These are phyloP conservation scores for Lepidotrigona ventralis DNA, from an alignment of 1,140 invertebrate species.

Conservation along the genomic window DNA sequence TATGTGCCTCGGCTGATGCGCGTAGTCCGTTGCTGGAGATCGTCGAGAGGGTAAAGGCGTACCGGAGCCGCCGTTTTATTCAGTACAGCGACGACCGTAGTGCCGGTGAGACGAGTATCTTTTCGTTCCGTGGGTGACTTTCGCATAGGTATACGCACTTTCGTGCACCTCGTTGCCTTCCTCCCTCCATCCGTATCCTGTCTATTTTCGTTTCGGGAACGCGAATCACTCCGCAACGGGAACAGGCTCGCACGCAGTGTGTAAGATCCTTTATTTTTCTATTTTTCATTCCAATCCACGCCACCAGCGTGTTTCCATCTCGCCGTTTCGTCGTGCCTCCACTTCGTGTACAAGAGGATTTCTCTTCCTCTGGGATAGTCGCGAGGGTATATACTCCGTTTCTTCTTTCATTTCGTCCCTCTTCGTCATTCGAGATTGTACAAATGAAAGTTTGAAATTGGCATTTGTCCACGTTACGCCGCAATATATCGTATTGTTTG, in stretches of 20 bases:
- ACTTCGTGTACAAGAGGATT: too few relatives aligned
- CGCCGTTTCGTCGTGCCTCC: too few relatives aligned
- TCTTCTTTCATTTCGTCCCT: too few relatives aligned
- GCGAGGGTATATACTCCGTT: too few relatives aligned
- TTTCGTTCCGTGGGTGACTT: slow-evolving; percentile 1
- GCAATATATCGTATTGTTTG: too few relatives aligned
- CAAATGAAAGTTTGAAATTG: too few relatives aligned
- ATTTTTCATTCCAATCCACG: too few relatives aligned
- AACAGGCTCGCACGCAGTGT: neutral
- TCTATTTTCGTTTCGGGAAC: neutral
- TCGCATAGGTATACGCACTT: slow-evolving; percentile 33
- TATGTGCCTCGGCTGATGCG: neutral
- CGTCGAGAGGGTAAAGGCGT: slow-evolving; percentile 49
- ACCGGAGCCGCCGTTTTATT: slow-evolving; percentile 59
- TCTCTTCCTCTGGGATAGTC: too few relatives aligned
- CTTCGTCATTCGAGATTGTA: too few relatives aligned
- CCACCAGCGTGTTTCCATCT: too few relatives aligned
- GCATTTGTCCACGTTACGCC: too few relatives aligned
- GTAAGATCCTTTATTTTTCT: neutral
- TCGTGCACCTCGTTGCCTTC: neutral
- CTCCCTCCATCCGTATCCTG: too few relatives aligned
- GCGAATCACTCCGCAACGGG: neutral
- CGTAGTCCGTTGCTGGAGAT: slow-evolving; percentile 4
- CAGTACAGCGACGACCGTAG: slow-evolving; percentile 69
- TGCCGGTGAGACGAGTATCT: slow-evolving; percentile 52